phyloP scores from a whole-genome alignment of 2,113 vertebrate genomes.

The Lophura nycthemera region DNA sequence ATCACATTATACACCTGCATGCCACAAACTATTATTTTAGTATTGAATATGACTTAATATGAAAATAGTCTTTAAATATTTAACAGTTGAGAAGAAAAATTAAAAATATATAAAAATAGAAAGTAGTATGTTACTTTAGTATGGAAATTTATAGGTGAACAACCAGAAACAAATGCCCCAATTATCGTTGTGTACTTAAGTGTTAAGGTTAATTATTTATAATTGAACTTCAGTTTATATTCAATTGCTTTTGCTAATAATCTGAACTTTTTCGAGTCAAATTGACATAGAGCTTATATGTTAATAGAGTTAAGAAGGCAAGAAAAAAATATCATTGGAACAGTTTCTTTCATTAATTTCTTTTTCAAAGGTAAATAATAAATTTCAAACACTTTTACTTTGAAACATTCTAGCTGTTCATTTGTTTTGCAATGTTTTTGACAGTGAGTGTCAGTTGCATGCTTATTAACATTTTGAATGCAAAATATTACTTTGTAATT shows the following conservation, averaged over 20 bases:
- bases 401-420: not conserved
- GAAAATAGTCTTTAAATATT: not conserved
- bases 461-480: not conserved
- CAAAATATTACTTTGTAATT: not conserved
- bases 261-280: not conserved
- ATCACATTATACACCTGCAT: not conserved
- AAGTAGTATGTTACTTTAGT: not conserved
- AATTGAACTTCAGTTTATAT: not conserved
- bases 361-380: not conserved
- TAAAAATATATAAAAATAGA: not conserved
- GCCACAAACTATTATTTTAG: not conserved
- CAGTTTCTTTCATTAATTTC: conserved; percentile 23
- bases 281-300: not conserved
- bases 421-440: not conserved
- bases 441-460: not conserved
- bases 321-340: not conserved
- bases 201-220: not conserved
- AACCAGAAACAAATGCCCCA: not conserved
- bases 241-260: not conserved
- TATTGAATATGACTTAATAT: not conserved
- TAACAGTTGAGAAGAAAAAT: not conserved
- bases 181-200: not conserved
- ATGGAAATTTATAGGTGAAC: not conserved
- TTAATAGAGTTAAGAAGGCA: not conserved
- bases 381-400: not conserved